Evolutionary conservation across 2,888 invertebrate species (phyloP), one percentile per base, ranked within the genome.

Genomic region (Cerceris rybyensis): DNA sequence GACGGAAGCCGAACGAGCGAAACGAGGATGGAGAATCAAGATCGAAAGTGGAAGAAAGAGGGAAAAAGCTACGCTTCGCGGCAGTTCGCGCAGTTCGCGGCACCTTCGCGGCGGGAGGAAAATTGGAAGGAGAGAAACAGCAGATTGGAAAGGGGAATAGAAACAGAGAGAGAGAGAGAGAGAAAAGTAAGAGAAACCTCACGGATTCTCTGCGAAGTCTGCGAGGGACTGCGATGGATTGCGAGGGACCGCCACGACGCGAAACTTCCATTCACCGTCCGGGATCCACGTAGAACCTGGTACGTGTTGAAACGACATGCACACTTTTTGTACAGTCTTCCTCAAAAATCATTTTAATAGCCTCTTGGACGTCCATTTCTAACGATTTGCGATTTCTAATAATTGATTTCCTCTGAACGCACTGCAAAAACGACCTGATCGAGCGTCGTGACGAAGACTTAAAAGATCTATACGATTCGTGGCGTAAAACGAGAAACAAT

Each of bases 191-290:
- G 79, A 79, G 83, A 83, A 83, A 84, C 76, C 78, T 71, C 71
- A 75, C 70, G 58, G 67, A 74, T 65, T 68, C 61, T 61, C 77
- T 67, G 69, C 50, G 77, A 79, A 75, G 75, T 66, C 67, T 72
- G 57, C 69, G 77, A 80, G 75, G 80, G 73, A 60, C 75, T 71
- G 77, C 64, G 71, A 67, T 28, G 54, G 60, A 61, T 61, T 66
- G 70, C 14, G 46, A 46, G 46, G 46, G 46, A 11, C 46, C 46
- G 46, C 46, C 9, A 28, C 28, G 28, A 4, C 28, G 28, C 28
- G 28, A 1, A 28, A 7, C 77, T 84, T 74, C 82, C 87, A 88
- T 88, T 88, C 87, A 87, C 85, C 80, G 73, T 69, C 69, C 72
- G 64, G 68, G 72, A 76, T 75, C 63, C 86, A 84, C 83, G 86